Conservation (phyloP, 2,113 vertebrate genomes). For the Saccopteryx bilineata region DNA sequence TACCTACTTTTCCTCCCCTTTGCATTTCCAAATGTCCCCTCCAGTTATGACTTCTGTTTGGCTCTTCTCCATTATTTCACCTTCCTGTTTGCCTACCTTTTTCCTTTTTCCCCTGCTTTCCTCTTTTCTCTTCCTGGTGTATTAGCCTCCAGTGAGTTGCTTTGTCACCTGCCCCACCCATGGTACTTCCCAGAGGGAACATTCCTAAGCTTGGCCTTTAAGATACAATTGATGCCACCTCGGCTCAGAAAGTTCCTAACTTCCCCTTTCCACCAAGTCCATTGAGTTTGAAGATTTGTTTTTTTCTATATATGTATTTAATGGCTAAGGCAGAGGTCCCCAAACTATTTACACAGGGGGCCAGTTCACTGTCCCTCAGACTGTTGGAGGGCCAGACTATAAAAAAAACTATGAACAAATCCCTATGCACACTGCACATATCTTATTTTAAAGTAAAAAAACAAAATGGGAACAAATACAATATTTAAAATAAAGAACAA, state of each 20-base stretch:
- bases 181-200: background rate
- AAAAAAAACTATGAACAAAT: too few relatives aligned
- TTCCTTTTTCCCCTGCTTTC: background rate
- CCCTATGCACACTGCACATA: too few relatives aligned
- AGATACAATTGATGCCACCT: background rate
- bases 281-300: background rate
- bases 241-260: background rate
- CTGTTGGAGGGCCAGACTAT: too few relatives aligned
- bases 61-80: conserved; percentile 10
- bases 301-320: conserved; percentile 39
- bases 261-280: background rate
- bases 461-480: too few relatives aligned
- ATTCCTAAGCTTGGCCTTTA: background rate
- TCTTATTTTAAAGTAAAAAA: too few relatives aligned
- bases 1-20: background rate
- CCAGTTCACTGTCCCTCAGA: too few relatives aligned
- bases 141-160: background rate
- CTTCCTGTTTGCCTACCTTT: conserved; percentile 26
- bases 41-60: background rate
- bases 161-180: background rate
- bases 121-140: background rate
- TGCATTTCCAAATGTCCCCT: conserved; percentile 10
- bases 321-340: background rate
- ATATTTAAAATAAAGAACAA: too few relatives aligned
- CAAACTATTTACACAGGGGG: too few relatives aligned